Evolutionary conservation across 1,140 invertebrate genomes (phyloP).

Genomic region (Anastrepha ludens): DNA sequence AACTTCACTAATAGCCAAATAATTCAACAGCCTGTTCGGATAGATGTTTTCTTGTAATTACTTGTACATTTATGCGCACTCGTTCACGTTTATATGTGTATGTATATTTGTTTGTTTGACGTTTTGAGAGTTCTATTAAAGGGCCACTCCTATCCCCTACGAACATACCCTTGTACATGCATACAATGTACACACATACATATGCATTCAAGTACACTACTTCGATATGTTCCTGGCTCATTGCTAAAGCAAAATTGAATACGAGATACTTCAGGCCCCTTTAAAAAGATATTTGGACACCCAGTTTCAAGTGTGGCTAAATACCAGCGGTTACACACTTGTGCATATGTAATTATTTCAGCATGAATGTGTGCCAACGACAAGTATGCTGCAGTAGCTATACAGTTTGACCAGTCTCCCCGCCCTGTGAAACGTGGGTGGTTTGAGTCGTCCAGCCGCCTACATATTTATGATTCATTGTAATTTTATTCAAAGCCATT

Average conservation of each 20-base stretch:
- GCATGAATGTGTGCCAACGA: background rate
- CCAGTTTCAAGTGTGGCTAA: background rate
- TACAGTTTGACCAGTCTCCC: background rate
- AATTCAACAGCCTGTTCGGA: no score
- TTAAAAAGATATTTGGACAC: background rate
- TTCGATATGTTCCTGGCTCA: no score
- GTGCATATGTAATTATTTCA: slow-evolving; percentile 23
- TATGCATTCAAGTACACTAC: background rate
- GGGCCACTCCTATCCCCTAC: no score
- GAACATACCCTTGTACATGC: no score
- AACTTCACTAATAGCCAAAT: no score
- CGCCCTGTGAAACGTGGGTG: background rate
- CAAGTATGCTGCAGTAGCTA: background rate
- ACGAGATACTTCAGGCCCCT: no score
- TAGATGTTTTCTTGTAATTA: no score
- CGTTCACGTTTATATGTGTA: no score
- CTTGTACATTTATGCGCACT: no score
- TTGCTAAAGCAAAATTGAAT: no score
- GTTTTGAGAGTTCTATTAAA: no score
- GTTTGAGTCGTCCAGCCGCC: background rate
- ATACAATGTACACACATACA: background rate
- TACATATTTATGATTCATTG: slow-evolving; percentile 45
- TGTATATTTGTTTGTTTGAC: no score
- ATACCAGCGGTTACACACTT: background rate
- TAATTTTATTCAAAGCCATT: slow-evolving; percentile 52